phyloP scores from a whole-genome alignment of 2,113 vertebrate genomes.

The Odobenus rosmarus region DNA sequence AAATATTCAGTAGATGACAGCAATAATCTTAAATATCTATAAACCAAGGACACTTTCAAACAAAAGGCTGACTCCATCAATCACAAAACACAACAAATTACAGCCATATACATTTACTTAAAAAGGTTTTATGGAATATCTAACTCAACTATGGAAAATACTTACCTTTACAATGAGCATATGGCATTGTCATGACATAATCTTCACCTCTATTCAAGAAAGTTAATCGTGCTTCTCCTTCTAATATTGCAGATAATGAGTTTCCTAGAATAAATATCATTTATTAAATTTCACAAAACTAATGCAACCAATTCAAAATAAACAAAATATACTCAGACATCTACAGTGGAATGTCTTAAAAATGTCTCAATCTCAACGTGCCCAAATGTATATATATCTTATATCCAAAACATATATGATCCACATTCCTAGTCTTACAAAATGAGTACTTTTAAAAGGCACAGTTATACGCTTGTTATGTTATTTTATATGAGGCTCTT shows the following conservation, averaged over 20 bases:
- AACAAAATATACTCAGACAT: slow-evolving; percentile 25
- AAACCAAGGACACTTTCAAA: slow-evolving; percentile 16
- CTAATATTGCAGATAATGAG: slow-evolving; percentile 96
- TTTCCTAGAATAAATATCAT: slow-evolving; percentile 90
- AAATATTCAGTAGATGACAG: neutral
- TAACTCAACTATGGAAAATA: neutral
- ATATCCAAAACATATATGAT: neutral
- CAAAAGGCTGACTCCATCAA: neutral
- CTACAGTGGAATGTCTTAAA: neutral
- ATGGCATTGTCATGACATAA: slow-evolving; percentile 99
- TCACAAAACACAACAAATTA: slow-evolving; percentile 35
- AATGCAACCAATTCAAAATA: slow-evolving; percentile 44
- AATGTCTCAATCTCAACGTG: slow-evolving; percentile 10
- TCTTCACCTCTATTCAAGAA: slow-evolving; percentile 98
- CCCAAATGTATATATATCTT: neutral
- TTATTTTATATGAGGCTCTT: neutral
- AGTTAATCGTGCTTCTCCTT: slow-evolving; percentile 95
- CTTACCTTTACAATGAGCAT: slow-evolving; percentile 99
- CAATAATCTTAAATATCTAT: neutral
- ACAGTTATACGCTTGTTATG: neutral
- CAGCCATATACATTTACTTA: slow-evolving; percentile 4
- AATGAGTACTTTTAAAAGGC: slow-evolving; percentile 22
- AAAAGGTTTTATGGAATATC: neutral
- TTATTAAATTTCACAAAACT: slow-evolving; percentile 54
- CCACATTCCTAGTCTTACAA: slow-evolving; percentile 18